Evolutionary conservation across 2,113 vertebrate genomes (phyloP).

Genomic region (Sciurus niger): DNA sequence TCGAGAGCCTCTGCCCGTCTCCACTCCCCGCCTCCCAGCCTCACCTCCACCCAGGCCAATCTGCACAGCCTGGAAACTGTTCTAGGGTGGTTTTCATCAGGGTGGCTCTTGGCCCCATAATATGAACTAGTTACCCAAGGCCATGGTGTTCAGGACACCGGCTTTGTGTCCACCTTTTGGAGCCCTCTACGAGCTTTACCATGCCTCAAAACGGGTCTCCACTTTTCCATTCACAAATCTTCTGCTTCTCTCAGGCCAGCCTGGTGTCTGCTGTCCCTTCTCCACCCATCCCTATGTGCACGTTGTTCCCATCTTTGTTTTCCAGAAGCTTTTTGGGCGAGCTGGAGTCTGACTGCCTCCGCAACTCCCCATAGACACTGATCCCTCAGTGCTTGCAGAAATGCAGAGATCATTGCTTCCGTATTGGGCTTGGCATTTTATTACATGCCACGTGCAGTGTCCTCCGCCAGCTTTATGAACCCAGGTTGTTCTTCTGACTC

Average conservation of each 20-base stretch:
- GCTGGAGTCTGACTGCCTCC: background rate
- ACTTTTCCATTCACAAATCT: background rate
- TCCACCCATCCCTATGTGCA: no score
- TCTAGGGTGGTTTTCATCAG: background rate
- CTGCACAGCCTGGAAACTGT: no score
- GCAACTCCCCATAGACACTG: background rate
- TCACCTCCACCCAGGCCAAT: fast-evolving
- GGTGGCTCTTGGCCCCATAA: background rate
- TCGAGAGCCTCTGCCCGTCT: background rate
- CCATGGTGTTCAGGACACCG: fast-evolving
- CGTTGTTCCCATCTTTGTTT: background rate
- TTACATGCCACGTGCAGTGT: fast-evolving
- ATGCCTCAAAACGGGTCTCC: background rate
- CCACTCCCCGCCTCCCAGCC: no score
- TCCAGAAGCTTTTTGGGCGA: background rate
- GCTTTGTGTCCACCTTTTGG: background rate
- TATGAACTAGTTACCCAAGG: background rate
- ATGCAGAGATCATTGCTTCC: background rate
- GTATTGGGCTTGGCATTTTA: background rate
- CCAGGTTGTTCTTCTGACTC: no score
- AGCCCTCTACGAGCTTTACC: background rate
- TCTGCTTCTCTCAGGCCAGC: no score
- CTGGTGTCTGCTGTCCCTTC: background rate
- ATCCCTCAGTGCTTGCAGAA: fast-evolving
- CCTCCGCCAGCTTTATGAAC: background rate